Evolutionary conservation across 2,888 invertebrate species (phyloP), one percentile per base, ranked within the genome.

Genomic region (Notodonta dromedarius): DNA sequence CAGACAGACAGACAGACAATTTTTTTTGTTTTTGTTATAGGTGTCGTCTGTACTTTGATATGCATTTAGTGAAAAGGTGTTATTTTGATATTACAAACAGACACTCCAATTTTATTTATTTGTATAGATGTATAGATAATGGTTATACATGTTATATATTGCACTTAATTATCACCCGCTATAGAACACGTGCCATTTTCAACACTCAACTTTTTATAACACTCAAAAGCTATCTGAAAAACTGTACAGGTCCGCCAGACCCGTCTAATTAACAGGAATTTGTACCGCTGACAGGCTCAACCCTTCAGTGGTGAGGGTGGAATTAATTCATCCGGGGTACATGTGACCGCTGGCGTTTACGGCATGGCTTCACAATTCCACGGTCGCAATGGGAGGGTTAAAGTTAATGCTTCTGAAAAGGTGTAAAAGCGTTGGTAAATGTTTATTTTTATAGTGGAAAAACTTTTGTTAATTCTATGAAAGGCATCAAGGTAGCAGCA

Each of bases 211-310:
- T 32, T 52, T 52, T 32, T 32, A 50, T 16, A 52, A 52, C 52
- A 32, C 60, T 64, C 62, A 59, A 68, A 66, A 63, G 54, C 61
- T 56, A 48, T 70, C 66, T 63, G 59, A 69, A 77, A 80, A 78
- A 74, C 68, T 73, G 74, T 68, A 70, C 70, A 71, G 66, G 70
- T 64, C 65, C 59, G 24, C 66, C 69, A 67, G 70, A 66, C 67
- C 69, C 62, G 67, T 67, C 73, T 81, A 80, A 81, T 80, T 79
- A 78, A 74, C 73, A 68, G 71, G 69, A 73, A 80, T 81, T 81
- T 77, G 80, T 74, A 71, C 70, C 70, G 73, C 62, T 72, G 71
- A 73, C 76, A 76, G 65, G 67, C 61, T 67, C 66, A 67, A 76
- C 74, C 77, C 74, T 73, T 65, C 68, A 71, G 62, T 58, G 65